Evolutionary conservation across 2,888 invertebrate species (phyloP), one percentile per base, ranked within the genome.

Genomic region (Cephus pygmeus): DNA sequence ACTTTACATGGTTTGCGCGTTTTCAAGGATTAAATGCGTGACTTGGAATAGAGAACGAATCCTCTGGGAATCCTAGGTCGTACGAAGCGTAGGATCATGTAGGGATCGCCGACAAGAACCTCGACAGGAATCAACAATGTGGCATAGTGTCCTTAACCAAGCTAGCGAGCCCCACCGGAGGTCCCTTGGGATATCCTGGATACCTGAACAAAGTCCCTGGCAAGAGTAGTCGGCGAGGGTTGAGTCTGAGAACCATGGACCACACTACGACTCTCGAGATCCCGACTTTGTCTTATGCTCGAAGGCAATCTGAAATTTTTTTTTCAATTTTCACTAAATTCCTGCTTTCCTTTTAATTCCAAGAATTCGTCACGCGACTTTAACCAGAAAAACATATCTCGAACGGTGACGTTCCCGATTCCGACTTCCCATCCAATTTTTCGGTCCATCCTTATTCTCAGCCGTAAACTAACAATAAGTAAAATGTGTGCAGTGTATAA

Each of bases 51-150:
- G 34, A 31, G 71, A 11, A 33, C 87, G 87, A 88, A 89, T 88
- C 89, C 88, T 86, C 76, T 79, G 89, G 89, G 90, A 89, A 73
- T 83, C 78, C 75, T 83, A 83, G 83, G 81, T 87, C 83, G 82
- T 85, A 88, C 85, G 88, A 88, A 88, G 87, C 88, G 87, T 88
- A 86, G 87, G 87, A 85, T 84, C 88, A 85, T 87, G 89, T 88
- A 85, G 87, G 81, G 84, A 86, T 83, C 85, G 85, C 79, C 83
- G 84, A 79, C 77, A 71, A 77, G 75, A 77, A 71, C 69, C 77
- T 34, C 77, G 77, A 78, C 78, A 78, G 75, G 75, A 78, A 78
- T 73, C 78, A 76, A 78, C 78, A 78, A 76, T 76, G 75, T 73
- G 78, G 34, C 76, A 15, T 23, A 34, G 34, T 71, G 34, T 34